phyloP scores from a whole-genome alignment of 2,113 vertebrate genomes.

The Theropithecus gelada region DNA sequence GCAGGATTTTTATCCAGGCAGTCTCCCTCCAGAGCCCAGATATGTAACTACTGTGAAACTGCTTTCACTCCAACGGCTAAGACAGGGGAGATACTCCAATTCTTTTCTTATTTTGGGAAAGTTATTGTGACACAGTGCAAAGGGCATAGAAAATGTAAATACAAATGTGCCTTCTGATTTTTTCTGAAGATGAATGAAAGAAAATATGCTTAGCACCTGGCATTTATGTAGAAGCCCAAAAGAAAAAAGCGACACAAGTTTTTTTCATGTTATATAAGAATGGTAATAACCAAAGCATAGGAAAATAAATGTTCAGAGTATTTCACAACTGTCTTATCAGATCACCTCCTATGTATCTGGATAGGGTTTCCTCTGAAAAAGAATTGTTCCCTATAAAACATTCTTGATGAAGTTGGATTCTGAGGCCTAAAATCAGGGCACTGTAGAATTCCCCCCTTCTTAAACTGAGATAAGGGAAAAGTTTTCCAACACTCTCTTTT shows the following conservation, averaged over 20 bases:
- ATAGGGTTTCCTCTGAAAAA: neutral
- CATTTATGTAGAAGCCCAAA: neutral
- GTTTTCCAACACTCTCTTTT: neutral
- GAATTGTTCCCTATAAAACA: neutral
- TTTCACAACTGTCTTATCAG: neutral
- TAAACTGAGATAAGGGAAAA: neutral
- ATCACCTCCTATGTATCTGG: neutral
- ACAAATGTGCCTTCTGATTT: neutral
- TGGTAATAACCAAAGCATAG: neutral
- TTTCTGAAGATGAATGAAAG: neutral
- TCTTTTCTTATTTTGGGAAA: neutral
- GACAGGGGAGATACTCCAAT: neutral
- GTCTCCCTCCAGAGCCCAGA: neutral
- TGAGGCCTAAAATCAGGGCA: neutral
- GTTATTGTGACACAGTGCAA: neutral
- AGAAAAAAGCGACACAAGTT: neutral
- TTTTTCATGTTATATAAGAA: neutral
- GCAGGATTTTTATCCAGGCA: neutral
- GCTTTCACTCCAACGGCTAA: neutral
- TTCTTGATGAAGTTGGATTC: neutral
- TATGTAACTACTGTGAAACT: neutral
- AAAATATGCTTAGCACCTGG: neutral
- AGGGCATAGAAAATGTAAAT: neutral
- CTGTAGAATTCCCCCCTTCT: neutral
- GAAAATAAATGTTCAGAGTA: neutral